Conservation (phyloP, 2,888 invertebrate species). For the Caenorhabditis sp. region DNA sequence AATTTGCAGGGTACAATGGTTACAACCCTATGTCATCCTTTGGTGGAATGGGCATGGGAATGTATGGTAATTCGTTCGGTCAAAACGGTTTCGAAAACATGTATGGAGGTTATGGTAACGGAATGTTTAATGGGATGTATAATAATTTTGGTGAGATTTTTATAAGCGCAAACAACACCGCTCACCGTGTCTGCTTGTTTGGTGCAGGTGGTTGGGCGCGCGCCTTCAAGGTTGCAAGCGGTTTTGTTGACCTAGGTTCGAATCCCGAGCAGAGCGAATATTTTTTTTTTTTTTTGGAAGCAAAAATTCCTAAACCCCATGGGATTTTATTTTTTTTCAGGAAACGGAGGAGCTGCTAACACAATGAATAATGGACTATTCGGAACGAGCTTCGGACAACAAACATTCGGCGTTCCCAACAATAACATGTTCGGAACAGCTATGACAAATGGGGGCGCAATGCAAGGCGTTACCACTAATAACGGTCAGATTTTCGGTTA, state of each 20-base stretch:
- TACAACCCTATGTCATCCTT: neutral
- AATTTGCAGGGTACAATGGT: slow-evolving; percentile 1
- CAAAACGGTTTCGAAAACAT: neutral
- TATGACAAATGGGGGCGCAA: neutral
- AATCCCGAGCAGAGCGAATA: no score
- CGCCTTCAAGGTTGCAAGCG: no score
- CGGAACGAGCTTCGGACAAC: neutral
- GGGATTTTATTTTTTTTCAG: neutral
- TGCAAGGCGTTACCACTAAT: neutral
- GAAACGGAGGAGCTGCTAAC: neutral
- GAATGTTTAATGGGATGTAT: neutral
- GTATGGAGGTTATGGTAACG: neutral
- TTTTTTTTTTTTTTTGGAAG: no score
- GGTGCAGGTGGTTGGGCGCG: no score
- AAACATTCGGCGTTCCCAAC: neutral
- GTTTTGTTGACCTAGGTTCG: no score
- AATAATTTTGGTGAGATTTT: neutral
- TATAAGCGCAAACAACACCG: no score
- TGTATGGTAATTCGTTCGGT: neutral
- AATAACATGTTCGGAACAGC: neutral
- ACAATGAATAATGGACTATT: slow-evolving; percentile 1
- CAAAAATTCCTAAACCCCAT: neutral
- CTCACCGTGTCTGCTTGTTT: no score
- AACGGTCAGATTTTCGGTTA: neutral
- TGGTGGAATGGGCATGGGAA: neutral